phyloP scores from a whole-genome alignment of 1,140 invertebrate genomes.

The Leptinotarsa undecemlineata region DNA sequence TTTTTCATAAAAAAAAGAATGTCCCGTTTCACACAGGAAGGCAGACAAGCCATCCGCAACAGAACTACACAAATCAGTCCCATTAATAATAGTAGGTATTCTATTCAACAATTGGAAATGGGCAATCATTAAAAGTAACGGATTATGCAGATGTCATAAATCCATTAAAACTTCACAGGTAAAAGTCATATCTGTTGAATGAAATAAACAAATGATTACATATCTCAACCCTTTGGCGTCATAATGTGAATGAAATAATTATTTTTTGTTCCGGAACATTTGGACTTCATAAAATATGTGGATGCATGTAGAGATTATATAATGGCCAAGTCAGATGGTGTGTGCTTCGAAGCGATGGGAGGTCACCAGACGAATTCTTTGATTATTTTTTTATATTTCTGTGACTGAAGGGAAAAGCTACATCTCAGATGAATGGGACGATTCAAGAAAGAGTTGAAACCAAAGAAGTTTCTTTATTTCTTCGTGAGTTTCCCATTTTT shows the following conservation, averaged over 20 bases:
- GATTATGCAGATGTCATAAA: constrained; percentile 8
- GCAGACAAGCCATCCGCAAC: too few relatives aligned
- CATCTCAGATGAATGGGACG: neutral
- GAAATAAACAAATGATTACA: constrained; percentile 7
- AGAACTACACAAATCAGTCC: neutral
- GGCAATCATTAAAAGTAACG: constrained; percentile 3
- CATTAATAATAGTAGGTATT: constrained; percentile 9
- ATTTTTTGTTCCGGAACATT: constrained; percentile 1
- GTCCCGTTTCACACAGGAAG: too few relatives aligned
- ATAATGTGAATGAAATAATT: neutral
- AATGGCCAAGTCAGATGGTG: neutral
- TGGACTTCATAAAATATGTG: neutral
- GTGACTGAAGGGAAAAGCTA: neutral
- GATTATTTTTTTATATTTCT: neutral
- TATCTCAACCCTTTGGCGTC: neutral
- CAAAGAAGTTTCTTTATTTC: too few relatives aligned
- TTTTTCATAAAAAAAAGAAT: too few relatives aligned
- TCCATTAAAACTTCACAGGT: neutral
- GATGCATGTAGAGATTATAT: neutral
- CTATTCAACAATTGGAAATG: constrained; percentile 6
- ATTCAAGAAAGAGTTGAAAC: too few relatives aligned
- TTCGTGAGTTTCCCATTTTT: too few relatives aligned
- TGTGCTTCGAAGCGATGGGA: neutral
- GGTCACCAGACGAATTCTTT: neutral
- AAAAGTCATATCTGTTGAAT: neutral